Evolutionary conservation across 2,113 vertebrate genomes (phyloP).

Genomic region (Hippocampus mohnikei): DNA sequence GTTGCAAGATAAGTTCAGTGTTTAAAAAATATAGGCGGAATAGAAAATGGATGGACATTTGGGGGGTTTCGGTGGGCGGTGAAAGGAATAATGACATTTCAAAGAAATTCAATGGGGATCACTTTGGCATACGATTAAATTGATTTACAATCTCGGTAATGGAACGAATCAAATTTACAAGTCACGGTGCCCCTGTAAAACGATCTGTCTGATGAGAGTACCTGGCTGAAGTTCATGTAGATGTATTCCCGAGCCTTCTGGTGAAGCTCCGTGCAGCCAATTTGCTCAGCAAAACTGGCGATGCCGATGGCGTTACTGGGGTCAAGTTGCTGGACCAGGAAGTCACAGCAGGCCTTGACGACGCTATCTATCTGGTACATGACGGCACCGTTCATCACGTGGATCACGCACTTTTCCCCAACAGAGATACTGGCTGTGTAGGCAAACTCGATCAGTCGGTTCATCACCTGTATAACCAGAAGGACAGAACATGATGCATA

Average conservation of each 20-base stretch:
- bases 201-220: slow-evolving; percentile 24
- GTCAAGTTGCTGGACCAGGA: slow-evolving; percentile 88
- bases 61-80: too few species aligned
- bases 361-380: slow-evolving; percentile 98
- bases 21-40: too few species aligned
- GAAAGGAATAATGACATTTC: too few species aligned
- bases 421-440: slow-evolving; percentile 93
- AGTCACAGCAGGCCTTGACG: slow-evolving; percentile 88
- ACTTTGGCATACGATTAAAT: too few species aligned
- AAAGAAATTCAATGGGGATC: too few species aligned
- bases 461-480: slow-evolving; percentile 77
- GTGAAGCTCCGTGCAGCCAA: slow-evolving; percentile 84
- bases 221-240: slow-evolving; percentile 94
- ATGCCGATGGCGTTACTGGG: slow-evolving; percentile 97
- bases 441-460: slow-evolving; percentile 87
- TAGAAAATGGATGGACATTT: too few species aligned
- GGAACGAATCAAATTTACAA: too few species aligned
- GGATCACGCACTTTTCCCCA: slow-evolving; percentile 90
- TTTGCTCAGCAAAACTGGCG: slow-evolving; percentile 91
- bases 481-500: not conserved
- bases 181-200: too few species aligned
- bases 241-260: slow-evolving; percentile 90
- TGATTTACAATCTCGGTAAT: too few species aligned
- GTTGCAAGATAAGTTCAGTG: too few species aligned
- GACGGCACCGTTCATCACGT: slow-evolving; percentile 90